Evolutionary conservation across 2,797 vertebrate genomes (phyloP), one percentile per base, ranked within the genome.

Genomic region (Pseudocheirus occidentalis): DNA sequence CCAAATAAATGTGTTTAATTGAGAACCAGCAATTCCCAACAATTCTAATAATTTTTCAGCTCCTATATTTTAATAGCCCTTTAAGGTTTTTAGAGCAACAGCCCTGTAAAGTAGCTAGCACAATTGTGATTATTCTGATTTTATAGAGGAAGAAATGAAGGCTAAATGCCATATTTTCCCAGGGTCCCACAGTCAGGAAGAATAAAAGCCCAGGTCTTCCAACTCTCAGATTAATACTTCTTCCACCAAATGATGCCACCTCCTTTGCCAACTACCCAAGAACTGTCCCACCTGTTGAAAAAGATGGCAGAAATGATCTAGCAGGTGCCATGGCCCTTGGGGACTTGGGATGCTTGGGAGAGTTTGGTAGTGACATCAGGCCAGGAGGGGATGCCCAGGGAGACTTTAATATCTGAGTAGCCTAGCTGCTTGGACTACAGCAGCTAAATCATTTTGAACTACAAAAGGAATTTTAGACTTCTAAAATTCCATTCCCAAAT

Each of bases 401-500:
- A 97, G 97, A 92, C 94, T 96, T 94, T 97, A 97, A 96, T 97
- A 96, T 95, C 96, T 97, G 62, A 97, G 97, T 93, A 95, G 46
- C 59, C 21, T 16, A 73, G 95, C 95, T 97, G 97, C 97, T 97
- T 97, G 96, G 4, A 12, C 97, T 98, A 96, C 96, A 97, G 98
- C 97, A 98, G 98, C 97, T 97, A 97, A 98, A 96, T 97, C 91
- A 98, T 97, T 98, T 97, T 96, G 97, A 98, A 97, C 90, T 94
- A 97, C 96, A 98, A 97, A 95, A 98, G 97, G 97, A 98, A 98
- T 98, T 96, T 97, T 95, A 97, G 97, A 95, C 96, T 98, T 97
- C 97, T 97, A 96, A 98, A 97, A 97, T 98, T 97, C 94, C 95
- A 97, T 97, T 98, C 97, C 93, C 97, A 98, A 98, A 98, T 98